A percentile compares a stretch with the other conserved stretches of the same genome.
These are phyloP conservation scores for Hemichromis elongatus DNA, from an alignment of 2,113 vertebrate genomes.

Conservation along the genomic window DNA sequence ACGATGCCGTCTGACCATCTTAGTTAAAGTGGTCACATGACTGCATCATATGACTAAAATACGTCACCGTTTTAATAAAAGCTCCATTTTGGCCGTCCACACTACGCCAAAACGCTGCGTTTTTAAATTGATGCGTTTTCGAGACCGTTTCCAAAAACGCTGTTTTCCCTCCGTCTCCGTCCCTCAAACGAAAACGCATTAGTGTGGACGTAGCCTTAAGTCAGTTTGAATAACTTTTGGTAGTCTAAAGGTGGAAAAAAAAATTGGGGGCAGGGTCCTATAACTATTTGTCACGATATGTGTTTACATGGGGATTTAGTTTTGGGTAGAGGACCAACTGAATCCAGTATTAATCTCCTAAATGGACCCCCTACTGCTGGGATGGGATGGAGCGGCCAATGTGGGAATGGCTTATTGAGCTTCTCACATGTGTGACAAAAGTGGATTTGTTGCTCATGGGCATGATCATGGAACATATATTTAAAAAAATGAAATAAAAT, in stretches of 20 bases:
- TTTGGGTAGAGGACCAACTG: background rate
- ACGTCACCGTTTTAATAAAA: too few relatives aligned
- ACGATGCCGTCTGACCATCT: too few relatives aligned
- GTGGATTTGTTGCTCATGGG: background rate
- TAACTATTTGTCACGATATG: rapidly evolving
- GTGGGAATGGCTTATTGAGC: background rate
- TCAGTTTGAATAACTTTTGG: background rate
- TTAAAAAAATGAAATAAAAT: background rate
- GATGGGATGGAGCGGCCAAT: background rate
- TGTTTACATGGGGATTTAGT: background rate
- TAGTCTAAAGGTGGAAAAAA: background rate
- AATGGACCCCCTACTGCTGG: rapidly evolving
- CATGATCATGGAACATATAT: background rate
- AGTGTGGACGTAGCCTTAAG: too few relatives aligned
- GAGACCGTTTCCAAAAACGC: too few relatives aligned
- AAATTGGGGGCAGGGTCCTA: too few relatives aligned
- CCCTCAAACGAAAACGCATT: too few relatives aligned
- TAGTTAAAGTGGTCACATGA: too few relatives aligned
- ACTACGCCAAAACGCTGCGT: too few relatives aligned
- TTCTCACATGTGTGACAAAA: rapidly evolving
- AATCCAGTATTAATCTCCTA: background rate
- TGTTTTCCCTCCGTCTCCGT: too few relatives aligned
- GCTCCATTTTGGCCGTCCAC: too few relatives aligned
- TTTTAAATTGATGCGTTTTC: too few relatives aligned
- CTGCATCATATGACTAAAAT: too few relatives aligned